A percentile compares a stretch with the other conserved stretches of the same genome.
phyloP scores from a whole-genome alignment of 2,113 vertebrate genomes.

The Plotosus lineatus region DNA sequence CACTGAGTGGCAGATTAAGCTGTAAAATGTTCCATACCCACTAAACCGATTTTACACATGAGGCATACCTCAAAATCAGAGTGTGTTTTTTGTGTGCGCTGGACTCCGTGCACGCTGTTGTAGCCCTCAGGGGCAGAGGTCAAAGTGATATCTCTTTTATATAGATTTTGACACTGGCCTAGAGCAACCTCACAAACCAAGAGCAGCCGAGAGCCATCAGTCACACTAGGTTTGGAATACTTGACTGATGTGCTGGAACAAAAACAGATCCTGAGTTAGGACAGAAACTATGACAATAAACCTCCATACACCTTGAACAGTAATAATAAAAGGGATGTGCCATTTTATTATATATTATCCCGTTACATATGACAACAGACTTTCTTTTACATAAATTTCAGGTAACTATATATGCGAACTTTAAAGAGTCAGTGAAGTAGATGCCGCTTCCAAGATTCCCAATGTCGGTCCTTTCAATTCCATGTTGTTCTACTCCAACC shows the following conservation, averaged over 20 bases:
- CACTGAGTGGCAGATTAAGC: constrained; percentile 38
- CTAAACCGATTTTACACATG: constrained; percentile 29
- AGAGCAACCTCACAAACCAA: constrained; percentile 81
- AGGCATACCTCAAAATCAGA: constrained; percentile 80
- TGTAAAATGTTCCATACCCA: constrained; percentile 47
- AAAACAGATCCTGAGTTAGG: constrained; percentile 10
- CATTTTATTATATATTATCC: background rate
- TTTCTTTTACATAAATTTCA: background rate
- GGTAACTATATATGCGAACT: constrained; percentile 58
- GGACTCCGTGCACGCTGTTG: constrained; percentile 78
- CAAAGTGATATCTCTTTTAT: constrained; percentile 65
- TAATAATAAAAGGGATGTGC: background rate
- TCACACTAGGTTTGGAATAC: constrained; percentile 73
- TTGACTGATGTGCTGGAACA: constrained; percentile 74
- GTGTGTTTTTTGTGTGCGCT: background rate
- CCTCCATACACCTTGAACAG: background rate
- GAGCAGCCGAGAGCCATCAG: constrained; percentile 75
- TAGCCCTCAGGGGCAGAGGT: constrained; percentile 72
- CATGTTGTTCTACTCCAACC: constrained; percentile 76
- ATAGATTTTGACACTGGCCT: constrained; percentile 71
- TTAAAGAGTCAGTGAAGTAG: constrained; percentile 81
- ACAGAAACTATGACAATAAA: background rate
- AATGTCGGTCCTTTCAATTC: constrained; percentile 77
- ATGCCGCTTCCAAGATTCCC: constrained; percentile 86
- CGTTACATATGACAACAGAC: background rate